Percentiles rank a stretch among this genome's conserved stretches.
Evolutionary conservation across 2,113 vertebrate species (phyloP).

Genomic region (Xiphorhynchus elegans): DNA sequence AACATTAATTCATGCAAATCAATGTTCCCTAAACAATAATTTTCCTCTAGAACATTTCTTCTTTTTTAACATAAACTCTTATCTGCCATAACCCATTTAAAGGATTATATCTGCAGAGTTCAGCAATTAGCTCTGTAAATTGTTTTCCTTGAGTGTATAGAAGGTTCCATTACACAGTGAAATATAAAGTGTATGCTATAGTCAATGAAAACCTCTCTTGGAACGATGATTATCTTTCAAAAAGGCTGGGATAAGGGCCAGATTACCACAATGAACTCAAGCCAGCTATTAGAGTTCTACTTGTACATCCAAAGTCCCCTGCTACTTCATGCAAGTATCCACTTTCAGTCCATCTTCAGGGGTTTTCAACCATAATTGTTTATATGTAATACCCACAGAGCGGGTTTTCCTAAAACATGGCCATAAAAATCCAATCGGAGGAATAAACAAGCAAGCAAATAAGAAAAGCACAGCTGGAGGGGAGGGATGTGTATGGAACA

Average conservation of each 20-base stretch:
- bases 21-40: slow-evolving; percentile 48
- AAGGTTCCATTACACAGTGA: slow-evolving; percentile 22
- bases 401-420: background rate
- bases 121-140: slow-evolving; percentile 47
- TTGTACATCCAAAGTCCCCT: background rate
- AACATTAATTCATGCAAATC: slow-evolving; percentile 55
- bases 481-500: background rate
- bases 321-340: background rate
- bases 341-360: background rate
- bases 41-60: slow-evolving; percentile 14
- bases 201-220: slow-evolving; percentile 33
- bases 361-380: background rate
- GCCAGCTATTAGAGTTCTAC: background rate
- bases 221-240: slow-evolving; percentile 7
- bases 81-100: slow-evolving; percentile 1
- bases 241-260: slow-evolving; percentile 34
- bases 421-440: background rate
- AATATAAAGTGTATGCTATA: background rate
- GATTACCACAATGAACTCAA: background rate
- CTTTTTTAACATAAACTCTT: slow-evolving; percentile 34
- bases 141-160: slow-evolving; percentile 13
- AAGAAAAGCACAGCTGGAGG: background rate
- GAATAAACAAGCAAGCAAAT: background rate
- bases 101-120: slow-evolving; percentile 32
- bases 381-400: background rate